phyloP scores from a whole-genome alignment of 2,888 invertebrate genomes.

The Nymphalis polychloros region DNA sequence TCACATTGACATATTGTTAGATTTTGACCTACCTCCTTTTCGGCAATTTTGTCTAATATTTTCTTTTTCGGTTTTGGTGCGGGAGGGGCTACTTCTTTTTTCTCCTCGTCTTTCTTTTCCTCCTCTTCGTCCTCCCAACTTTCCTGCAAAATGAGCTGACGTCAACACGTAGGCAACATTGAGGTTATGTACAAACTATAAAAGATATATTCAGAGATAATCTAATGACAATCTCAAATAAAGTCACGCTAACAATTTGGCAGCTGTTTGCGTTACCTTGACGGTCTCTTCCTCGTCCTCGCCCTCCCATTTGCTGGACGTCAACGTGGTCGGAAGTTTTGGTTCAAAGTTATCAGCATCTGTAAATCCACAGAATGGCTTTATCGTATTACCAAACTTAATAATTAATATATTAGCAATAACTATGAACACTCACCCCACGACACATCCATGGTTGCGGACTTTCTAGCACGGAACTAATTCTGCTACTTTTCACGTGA shows the following conservation, averaged over 20 bases:
- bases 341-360: constrained; percentile 88
- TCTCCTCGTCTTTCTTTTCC: constrained; percentile 90
- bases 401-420: constrained; percentile 35
- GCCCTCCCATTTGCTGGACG: constrained; percentile 91
- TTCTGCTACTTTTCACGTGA: constrained; percentile 72
- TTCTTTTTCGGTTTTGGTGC: constrained; percentile 87
- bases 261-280: constrained; percentile 83
- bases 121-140: constrained; percentile 96
- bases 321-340: constrained; percentile 83
- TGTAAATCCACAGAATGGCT: constrained; percentile 70
- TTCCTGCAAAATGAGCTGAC: constrained; percentile 84
- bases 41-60: constrained; percentile 90
- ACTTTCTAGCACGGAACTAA: constrained; percentile 69
- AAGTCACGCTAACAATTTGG: constrained; percentile 50
- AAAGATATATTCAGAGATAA: constrained; percentile 23
- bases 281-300: constrained; percentile 94
- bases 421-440: constrained; percentile 82
- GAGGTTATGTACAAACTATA: constrained; percentile 64
- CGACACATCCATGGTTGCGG: constrained; percentile 85
- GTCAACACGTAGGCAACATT: constrained; percentile 71
- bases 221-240: constrained; percentile 19
- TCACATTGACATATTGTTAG: constrained; percentile 21
- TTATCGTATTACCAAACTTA: constrained; percentile 42
- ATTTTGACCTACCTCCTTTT: constrained; percentile 86
- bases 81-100: constrained; percentile 82